Evolutionary conservation across 1,140 invertebrate genomes (phyloP).

Genomic region (Geopemphigus sp.): DNA sequence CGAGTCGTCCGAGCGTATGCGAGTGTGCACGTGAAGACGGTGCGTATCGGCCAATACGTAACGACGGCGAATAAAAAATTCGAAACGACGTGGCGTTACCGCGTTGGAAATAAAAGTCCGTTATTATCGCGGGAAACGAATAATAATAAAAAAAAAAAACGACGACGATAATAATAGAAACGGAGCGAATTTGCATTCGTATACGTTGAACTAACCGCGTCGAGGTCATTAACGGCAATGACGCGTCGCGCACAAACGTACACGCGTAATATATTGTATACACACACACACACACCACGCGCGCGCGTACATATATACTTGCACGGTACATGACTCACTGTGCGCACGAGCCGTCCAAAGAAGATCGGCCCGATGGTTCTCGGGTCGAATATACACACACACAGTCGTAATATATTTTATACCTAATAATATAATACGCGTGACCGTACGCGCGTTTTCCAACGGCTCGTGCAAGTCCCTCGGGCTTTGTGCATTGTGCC

Average conservation of each 20-base stretch:
- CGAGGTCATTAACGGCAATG: constrained; percentile 39
- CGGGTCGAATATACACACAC: too few species aligned
- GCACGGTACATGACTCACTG: neutral
- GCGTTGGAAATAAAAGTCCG: too few species aligned
- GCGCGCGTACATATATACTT: neutral
- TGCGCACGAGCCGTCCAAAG: neutral
- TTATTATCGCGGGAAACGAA: neutral
- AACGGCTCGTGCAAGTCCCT: constrained; percentile 19
- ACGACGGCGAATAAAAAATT: too few species aligned
- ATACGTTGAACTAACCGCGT: neutral
- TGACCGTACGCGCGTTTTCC: neutral
- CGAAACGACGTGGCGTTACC: too few species aligned
- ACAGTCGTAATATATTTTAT: too few species aligned
- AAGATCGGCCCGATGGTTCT: constrained; percentile 20
- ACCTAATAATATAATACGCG: too few species aligned
- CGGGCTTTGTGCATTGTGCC: too few species aligned
- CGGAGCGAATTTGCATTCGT: constrained; percentile 13
- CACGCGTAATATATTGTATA: neutral
- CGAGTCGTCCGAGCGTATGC: too few species aligned
- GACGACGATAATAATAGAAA: neutral
- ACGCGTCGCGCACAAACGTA: neutral
- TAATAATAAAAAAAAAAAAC: neutral
- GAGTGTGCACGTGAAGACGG: too few species aligned
- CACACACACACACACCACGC: neutral
- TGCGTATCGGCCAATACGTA: neutral